Evolutionary conservation across 2,888 invertebrate genomes (phyloP), one percentile per base, ranked within the genome.

Genomic region (Pristionchus maxplancki): DNA sequence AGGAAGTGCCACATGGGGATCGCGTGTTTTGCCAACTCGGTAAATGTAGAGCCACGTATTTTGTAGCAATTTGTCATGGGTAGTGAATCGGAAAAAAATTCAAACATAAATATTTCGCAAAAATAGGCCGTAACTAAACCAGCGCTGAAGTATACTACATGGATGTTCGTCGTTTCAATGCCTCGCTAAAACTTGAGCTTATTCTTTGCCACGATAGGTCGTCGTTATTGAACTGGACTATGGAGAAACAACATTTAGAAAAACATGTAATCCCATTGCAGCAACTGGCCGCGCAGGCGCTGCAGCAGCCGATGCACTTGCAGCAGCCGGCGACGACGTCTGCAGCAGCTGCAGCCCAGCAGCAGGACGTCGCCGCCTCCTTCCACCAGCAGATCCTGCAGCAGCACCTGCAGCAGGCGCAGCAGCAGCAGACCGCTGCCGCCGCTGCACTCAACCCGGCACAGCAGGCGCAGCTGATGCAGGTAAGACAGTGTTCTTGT

Each of bases 281-380:
- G 78, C 78, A 78, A 78, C 78, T 78, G 11, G n/a, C 24, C 28
- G n/a, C 24, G 15, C 78, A 78, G 28, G 78, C 78, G 15, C 78
- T 78, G 78, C 78, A 78, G 78, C 78, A 78, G 28, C 78, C 78
- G 44, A 78, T 78, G 78, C 78, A 78, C 28, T 78, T 48, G n/a
- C 44, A 48, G 78, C 78, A 78, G n/a, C 44, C 40, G 40, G 44
- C 17, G 28, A 44, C n/a, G 11, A 13, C 71, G 48, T 20, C 71
- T 37, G 78, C 78, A 34, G 74, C 62, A n/a, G 62, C 28, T 64
- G 28, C 31, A 37, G 37, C 8, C 34, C 67, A 67, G 34, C 67
- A 67, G 67, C 58, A 58, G 58, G 71, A 37, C 71, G 67, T 34
- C 8, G 31, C 67, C 31, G 11, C 67, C 67, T 13, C 67, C 31